Percentiles rank a stretch among this genome's conserved stretches.
These are phyloP conservation scores for Pocillopora damicornis DNA, from an alignment of 64 coral and sea anemone species.

Conservation along the genomic window DNA sequence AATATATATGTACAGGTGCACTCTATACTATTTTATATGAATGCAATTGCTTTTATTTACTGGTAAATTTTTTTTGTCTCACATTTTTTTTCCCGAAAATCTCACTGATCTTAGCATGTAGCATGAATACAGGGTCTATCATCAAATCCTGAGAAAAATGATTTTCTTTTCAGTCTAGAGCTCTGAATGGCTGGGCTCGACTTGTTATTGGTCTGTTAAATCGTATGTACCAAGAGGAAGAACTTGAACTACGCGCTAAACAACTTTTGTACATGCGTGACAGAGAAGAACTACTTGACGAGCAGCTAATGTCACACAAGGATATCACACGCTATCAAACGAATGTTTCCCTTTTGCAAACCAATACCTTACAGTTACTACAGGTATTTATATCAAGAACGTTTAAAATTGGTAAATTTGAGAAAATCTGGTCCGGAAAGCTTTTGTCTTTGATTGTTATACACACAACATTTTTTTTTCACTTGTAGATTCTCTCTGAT, in stretches of 20 bases:
- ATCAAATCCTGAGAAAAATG: background rate
- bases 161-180: constrained; percentile 18
- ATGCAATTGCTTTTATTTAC: too few relatives aligned
- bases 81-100: too few relatives aligned
- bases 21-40: too few relatives aligned
- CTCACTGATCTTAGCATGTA: too few relatives aligned
- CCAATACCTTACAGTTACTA: constrained; percentile 48
- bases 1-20: too few relatives aligned
- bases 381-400: constrained; percentile 16
- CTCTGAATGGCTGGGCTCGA: constrained; percentile 60
- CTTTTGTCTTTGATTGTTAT: too few relatives aligned
- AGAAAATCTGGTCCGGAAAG: too few relatives aligned
- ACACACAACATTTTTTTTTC: too few relatives aligned
- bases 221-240: constrained; percentile 53
- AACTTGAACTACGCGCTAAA: constrained; percentile 43
- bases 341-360: constrained; percentile 24
- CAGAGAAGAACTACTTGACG: constrained; percentile 66
- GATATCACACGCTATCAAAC: constrained; percentile 42
- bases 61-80: too few relatives aligned
- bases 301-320: constrained; percentile 44
- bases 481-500: background rate
- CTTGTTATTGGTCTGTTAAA: constrained; percentile 57
- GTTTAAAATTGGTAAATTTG: too few relatives aligned
- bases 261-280: constrained; percentile 66
- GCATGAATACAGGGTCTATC: too few relatives aligned